These are phyloP conservation scores for Gobionotothen gibberifrons DNA, from an alignment of 2,797 vertebrate genomes.

Conservation along the genomic window DNA sequence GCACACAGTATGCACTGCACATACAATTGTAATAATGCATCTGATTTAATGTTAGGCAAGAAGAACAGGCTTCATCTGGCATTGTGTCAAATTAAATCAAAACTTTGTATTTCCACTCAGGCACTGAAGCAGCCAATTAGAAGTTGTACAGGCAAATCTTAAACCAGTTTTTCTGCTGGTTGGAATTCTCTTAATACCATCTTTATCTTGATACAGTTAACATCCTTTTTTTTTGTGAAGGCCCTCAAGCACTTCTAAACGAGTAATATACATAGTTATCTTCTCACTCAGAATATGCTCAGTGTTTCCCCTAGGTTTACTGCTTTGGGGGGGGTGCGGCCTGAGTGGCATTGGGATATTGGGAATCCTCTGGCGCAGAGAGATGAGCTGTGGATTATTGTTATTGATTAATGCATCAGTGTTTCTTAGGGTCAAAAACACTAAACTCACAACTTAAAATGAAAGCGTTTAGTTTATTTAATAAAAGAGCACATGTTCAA, in stretches of 20 bases:
- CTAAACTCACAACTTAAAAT: too few relatives aligned
- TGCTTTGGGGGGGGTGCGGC: too few relatives aligned
- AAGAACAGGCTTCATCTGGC: constrained; percentile 49
- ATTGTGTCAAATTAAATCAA: constrained; percentile 43
- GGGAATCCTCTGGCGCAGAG: too few relatives aligned
- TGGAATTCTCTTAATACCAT: background rate
- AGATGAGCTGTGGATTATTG: too few relatives aligned
- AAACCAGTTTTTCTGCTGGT: constrained; percentile 2
- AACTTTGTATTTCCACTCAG: constrained; percentile 36
- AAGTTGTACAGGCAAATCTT: constrained; percentile 8
- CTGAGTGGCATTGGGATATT: too few relatives aligned
- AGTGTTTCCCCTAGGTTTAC: too few relatives aligned
- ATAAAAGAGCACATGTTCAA: too few relatives aligned
- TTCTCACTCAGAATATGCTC: background rate
- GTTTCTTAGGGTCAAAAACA: too few relatives aligned
- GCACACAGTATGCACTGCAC: constrained; percentile 39
- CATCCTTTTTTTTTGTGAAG: background rate
- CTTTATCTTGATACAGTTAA: constrained; percentile 20
- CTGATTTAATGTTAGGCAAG: constrained; percentile 43
- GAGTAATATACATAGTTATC: too few relatives aligned
- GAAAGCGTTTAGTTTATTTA: too few relatives aligned
- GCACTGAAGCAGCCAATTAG: constrained; percentile 23
- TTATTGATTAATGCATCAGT: too few relatives aligned
- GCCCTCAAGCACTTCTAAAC: too few relatives aligned
- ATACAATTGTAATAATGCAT: constrained; percentile 53